These are phyloP conservation scores for Monodelphis domestica DNA, from an alignment of 2,797 vertebrate genomes.

Conservation along the genomic window DNA sequence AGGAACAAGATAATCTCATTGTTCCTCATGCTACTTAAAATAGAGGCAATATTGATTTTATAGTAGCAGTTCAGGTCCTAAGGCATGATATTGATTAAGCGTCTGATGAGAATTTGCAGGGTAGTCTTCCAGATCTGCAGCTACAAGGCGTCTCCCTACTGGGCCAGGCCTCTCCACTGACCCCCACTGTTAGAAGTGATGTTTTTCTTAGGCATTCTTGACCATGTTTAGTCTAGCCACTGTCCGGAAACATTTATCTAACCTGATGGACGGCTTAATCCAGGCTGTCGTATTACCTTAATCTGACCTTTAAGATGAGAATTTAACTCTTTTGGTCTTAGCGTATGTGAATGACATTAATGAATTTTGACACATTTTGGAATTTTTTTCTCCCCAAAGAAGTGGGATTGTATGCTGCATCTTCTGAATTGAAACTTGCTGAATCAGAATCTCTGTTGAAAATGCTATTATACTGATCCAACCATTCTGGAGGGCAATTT, in stretches of 20 bases:
- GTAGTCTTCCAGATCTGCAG: slow-evolving; percentile 58
- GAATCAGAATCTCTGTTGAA: not conserved
- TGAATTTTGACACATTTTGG: slow-evolving; percentile 41
- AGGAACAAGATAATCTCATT: slow-evolving; percentile 72
- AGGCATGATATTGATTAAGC: slow-evolving; percentile 66
- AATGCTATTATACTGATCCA: no score
- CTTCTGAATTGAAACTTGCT: slow-evolving; percentile 34
- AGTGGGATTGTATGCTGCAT: slow-evolving; percentile 25
- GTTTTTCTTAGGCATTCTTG: slow-evolving; percentile 61
- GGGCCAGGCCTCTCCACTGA: slow-evolving; percentile 54
- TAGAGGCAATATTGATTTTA: slow-evolving; percentile 67
- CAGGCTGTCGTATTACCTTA: slow-evolving; percentile 31
- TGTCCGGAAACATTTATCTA: slow-evolving; percentile 69
- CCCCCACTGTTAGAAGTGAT: slow-evolving; percentile 42
- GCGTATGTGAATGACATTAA: not conserved
- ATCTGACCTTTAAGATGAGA: slow-evolving; percentile 68
- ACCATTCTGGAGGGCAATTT: no score
- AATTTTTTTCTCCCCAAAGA: slow-evolving; percentile 41
- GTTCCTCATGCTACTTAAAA: slow-evolving; percentile 71
- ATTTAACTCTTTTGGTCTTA: slow-evolving; percentile 48
- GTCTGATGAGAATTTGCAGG: slow-evolving; percentile 65
- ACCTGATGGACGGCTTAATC: slow-evolving; percentile 67
- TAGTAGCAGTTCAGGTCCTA: slow-evolving; percentile 61
- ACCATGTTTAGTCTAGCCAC: slow-evolving; percentile 52
- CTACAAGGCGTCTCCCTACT: slow-evolving; percentile 45